Evolutionary conservation across 1,140 invertebrate genomes (phyloP).

Genomic region (Eciton burchellii): DNA sequence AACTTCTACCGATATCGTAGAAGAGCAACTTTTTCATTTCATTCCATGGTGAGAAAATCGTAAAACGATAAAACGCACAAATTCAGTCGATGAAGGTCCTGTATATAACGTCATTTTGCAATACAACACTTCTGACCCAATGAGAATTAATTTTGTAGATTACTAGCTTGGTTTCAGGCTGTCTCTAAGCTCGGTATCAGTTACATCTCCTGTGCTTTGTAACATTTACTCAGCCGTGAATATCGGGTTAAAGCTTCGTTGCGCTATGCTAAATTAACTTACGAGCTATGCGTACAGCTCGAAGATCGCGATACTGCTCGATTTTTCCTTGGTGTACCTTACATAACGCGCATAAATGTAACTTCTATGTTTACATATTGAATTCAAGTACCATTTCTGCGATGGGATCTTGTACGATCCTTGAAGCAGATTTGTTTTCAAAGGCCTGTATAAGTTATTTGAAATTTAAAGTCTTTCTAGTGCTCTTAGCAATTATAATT

Average conservation of each 20-base stretch:
- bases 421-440: not conserved
- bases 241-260: conserved; percentile 48
- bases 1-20: not conserved
- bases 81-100: not conserved
- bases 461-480: no score
- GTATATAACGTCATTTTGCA: not conserved
- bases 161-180: not conserved
- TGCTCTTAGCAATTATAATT: no score
- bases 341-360: conserved; percentile 23
- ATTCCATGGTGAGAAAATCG: not conserved
- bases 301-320: conserved; percentile 34
- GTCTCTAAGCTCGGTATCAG: conserved; percentile 21
- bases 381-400: conserved; percentile 9
- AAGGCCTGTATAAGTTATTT: not conserved
- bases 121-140: conserved; percentile 19
- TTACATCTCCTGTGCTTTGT: conserved; percentile 46
- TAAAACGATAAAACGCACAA: not conserved
- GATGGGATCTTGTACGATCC: not conserved
- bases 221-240: conserved; percentile 42
- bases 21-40: not conserved
- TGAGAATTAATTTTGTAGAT: conserved; percentile 34
- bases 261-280: conserved; percentile 42
- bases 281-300: conserved; percentile 11
- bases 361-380: conserved; percentile 23
- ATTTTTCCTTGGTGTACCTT: conserved; percentile 12